Evolutionary conservation across 2,797 vertebrate genomes (phyloP).

Genomic region (Acanthornis magna): DNA sequence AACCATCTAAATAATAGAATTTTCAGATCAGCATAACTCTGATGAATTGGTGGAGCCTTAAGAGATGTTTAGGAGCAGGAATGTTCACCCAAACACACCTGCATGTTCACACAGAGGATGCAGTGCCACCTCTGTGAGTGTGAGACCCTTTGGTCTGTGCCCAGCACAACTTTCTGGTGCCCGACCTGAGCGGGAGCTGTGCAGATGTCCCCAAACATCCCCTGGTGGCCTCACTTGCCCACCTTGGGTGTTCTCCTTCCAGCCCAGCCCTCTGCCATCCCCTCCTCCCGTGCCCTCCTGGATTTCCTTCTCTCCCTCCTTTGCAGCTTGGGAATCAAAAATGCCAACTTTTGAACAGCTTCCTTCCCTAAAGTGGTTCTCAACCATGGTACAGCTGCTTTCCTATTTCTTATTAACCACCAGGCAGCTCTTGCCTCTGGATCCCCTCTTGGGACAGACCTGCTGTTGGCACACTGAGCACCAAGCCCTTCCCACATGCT

Average conservation of each 20-base stretch:
- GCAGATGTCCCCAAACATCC: neutral
- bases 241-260: neutral
- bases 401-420: neutral
- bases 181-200: accelerated
- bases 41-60: neutral
- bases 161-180: neutral
- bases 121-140: neutral
- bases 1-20: neutral
- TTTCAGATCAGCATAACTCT: neutral
- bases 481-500: accelerated
- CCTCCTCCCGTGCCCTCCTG: neutral
- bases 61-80: accelerated
- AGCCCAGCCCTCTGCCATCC: neutral
- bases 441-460: neutral
- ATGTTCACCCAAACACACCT: neutral
- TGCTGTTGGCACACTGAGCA: neutral
- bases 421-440: neutral
- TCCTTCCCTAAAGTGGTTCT: neutral
- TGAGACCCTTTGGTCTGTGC: neutral
- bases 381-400: neutral
- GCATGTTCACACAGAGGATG: too few species aligned
- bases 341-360: neutral
- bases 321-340: neutral
- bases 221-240: neutral
- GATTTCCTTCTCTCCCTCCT: neutral